Conservation (phyloP, 2,113 vertebrate genomes). For the Cyphomyrus discorhynchus region DNA sequence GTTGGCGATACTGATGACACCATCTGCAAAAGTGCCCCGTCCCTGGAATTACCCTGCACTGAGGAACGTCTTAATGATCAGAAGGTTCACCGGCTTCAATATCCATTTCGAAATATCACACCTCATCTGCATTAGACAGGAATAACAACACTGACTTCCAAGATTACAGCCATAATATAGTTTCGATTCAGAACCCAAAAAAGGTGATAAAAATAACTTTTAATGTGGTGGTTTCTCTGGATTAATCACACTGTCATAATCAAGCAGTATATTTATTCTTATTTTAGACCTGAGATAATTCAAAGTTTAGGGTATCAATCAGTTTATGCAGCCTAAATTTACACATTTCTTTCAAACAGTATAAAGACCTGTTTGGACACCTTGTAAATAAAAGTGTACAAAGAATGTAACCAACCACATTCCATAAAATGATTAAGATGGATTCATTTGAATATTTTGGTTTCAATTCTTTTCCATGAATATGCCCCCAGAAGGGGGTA, state of each 20-base stretch:
- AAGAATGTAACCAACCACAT: background rate
- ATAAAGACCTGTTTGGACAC: background rate
- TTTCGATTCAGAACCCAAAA: background rate
- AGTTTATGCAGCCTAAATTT: background rate
- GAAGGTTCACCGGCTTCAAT: background rate
- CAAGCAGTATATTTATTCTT: background rate
- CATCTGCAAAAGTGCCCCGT: background rate
- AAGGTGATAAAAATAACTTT: background rate
- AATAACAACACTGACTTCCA: background rate
- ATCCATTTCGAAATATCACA: background rate
- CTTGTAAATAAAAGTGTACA: background rate
- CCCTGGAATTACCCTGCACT: background rate
- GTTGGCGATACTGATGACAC: background rate
- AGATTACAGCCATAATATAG: background rate
- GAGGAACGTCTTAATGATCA: background rate
- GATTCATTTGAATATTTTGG: background rate
- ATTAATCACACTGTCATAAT: background rate
- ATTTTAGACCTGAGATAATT: background rate
- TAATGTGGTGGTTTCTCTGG: background rate
- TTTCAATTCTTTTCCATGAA: background rate
- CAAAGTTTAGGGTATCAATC: background rate
- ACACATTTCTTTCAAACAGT: conserved; percentile 6
- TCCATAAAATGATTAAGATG: too few relatives aligned
- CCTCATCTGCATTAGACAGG: background rate
- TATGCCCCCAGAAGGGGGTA: background rate